A percentile compares a stretch with the other conserved stretches of the same genome.
Conservation (phyloP, 2,113 vertebrate genomes). For the sheep (Ovis aries) region DNA sequence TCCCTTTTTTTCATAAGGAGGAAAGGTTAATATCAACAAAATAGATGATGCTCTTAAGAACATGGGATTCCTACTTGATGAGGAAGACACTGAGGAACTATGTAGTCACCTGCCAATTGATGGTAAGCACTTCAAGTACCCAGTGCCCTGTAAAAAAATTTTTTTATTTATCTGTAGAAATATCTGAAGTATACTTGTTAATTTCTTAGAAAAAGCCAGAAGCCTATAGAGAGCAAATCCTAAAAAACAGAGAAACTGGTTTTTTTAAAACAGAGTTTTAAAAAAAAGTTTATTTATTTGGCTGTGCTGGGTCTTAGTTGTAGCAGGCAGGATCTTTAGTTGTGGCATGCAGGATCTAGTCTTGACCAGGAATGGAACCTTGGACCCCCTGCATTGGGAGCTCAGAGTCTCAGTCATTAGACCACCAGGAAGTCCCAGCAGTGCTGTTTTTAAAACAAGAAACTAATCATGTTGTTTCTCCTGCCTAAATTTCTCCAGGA, state of each 20-base stretch:
- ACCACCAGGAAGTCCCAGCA: background rate
- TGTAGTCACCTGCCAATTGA: background rate
- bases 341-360: background rate
- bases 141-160: background rate
- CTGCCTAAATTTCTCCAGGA: background rate
- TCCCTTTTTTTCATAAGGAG: slow-evolving; percentile 36
- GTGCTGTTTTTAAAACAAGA: background rate
- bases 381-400: background rate
- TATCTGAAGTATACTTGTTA: background rate
- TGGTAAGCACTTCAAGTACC: slow-evolving; percentile 40
- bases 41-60: slow-evolving; percentile 36
- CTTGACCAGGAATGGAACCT: background rate
- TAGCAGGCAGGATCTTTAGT: background rate
- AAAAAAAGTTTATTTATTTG: too few relatives aligned
- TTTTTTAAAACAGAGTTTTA: too few relatives aligned
- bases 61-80: slow-evolving; percentile 37
- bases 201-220: background rate
- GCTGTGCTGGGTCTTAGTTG: too few relatives aligned
- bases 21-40: background rate
- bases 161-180: background rate
- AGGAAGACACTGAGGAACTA: slow-evolving; percentile 42
- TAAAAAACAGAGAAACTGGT: background rate
- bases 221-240: background rate
- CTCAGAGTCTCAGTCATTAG: background rate
- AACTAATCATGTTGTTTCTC: background rate